phyloP scores from a whole-genome alignment of 2,797 vertebrate species.

The Echeneis naucrates region DNA sequence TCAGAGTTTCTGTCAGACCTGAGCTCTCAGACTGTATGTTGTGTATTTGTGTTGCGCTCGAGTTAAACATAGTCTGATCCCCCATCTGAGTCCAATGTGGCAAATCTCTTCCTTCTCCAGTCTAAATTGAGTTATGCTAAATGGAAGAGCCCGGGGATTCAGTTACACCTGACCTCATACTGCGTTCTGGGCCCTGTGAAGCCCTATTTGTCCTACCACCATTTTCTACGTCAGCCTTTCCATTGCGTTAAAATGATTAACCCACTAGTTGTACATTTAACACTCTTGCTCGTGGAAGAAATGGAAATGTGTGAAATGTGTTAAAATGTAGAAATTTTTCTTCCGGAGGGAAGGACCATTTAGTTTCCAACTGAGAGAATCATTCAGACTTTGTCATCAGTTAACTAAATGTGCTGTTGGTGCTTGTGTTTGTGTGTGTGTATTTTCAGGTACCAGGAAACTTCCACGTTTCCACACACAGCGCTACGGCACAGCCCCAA shows the following conservation, averaged over 20 bases:
- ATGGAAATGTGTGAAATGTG: conserved; percentile 29
- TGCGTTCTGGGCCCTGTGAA: conserved; percentile 12
- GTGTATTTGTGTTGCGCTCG: conserved; percentile 36
- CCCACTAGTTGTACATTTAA: conserved; percentile 57
- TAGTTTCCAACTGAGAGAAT: conserved; percentile 40
- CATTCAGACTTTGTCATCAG: conserved; percentile 29
- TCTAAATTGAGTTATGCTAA: conserved; percentile 60
- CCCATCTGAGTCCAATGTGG: neutral
- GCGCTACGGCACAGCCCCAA: conserved; percentile 96
- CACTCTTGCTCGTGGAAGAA: conserved; percentile 30
- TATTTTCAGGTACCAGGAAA: conserved; percentile 94
- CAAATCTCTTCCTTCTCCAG: conserved; percentile 22
- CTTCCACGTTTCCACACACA: conserved; percentile 98
- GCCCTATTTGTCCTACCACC: conserved; percentile 34
- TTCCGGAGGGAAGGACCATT: conserved; percentile 34
- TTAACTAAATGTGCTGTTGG: conserved; percentile 51
- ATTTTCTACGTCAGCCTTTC: conserved; percentile 69
- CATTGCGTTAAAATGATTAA: conserved; percentile 71
- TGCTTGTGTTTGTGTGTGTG: conserved; percentile 29
- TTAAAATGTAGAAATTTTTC: conserved; percentile 8
- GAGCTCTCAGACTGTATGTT: conserved; percentile 5
- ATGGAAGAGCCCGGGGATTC: conserved; percentile 36
- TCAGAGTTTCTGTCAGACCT: neutral
- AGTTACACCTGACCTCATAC: conserved; percentile 38
- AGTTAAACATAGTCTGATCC: conserved; percentile 26